Percentiles rank a stretch among this genome's conserved stretches.
These are phyloP conservation scores for Deilephila porcellus DNA, from an alignment of 2,888 invertebrate species.

Conservation along the genomic window DNA sequence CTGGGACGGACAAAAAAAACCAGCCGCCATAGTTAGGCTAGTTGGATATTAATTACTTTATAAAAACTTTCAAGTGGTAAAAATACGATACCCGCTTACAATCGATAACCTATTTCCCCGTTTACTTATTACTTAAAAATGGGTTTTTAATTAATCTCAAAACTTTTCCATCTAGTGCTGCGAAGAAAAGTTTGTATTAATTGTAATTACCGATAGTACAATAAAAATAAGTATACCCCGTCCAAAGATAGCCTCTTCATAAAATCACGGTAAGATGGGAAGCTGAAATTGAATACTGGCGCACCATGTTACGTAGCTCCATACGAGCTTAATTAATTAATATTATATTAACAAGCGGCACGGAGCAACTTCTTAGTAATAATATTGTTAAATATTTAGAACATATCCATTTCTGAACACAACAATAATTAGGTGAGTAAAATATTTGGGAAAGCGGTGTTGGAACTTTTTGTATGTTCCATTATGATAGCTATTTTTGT, in stretches of 20 bases:
- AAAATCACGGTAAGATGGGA: conserved; percentile 45
- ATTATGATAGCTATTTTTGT: not conserved
- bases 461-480: not conserved
- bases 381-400: conserved; percentile 68
- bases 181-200: not conserved
- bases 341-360: conserved; percentile 66
- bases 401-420: conserved; percentile 48
- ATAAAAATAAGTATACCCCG: not conserved
- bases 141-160: not conserved
- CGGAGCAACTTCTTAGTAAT: conserved; percentile 64
- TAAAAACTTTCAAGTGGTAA: not conserved
- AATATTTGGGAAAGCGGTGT: conserved; percentile 21
- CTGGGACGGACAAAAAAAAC: too few species aligned
- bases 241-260: conserved; percentile 6
- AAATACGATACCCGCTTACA: not conserved
- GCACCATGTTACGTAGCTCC: conserved; percentile 33
- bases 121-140: not conserved
- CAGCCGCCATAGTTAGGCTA: too few species aligned
- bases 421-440: conserved; percentile 46
- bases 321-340: conserved; percentile 72
- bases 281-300: conserved; percentile 43
- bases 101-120: not conserved
- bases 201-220: not conserved
- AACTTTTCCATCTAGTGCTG: not conserved
- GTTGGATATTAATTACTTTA: too few species aligned